Evolutionary conservation across 1,140 invertebrate species (phyloP), one percentile per base, ranked within the genome.

Genomic region (Ditylenchus dipsaci): DNA sequence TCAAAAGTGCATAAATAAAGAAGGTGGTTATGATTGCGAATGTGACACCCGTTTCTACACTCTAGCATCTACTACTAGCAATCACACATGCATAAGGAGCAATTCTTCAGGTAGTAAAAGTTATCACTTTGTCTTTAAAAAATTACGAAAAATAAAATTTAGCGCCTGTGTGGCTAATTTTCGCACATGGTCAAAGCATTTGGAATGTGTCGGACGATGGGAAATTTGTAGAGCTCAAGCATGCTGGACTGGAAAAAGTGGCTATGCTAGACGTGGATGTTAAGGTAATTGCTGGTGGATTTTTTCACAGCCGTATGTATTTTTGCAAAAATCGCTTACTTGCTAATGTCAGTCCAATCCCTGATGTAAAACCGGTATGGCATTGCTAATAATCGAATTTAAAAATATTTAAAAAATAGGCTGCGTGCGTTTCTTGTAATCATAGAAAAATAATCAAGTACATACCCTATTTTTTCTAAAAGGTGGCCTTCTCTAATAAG

Each of bases 11-110:
- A 89, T 91, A 1, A 97, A 97, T 80, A 93, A 91, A 0, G 91
- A 91, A 0, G 94, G 94, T 0, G 90, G 90, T 0, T 97, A 89
- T 83, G 91, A 91, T 72, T 97, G 95, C 84, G 96, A 97, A 84
- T 95, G 95, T 84, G 90, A 93, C 74, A 90, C 93, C 27, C 88
- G 88, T 7, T 96, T 90, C 83, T 97, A 96, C 78, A 86, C 91
- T 49, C 88, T 90, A 78, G 49, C 1, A 65, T 1, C 13, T 23
- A 15, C 42, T 26, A 1, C 63, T 21, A 57, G 19, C 38, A 68
- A 68, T 17, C 33, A 47, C 27, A n/a, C 21, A 15, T 68, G 19
- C 30, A 27, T 9, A 5, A 66, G 45, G 13, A 26, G 19, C 8
- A n/a, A 8, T 63, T 17, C n/a, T 63, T 63, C 38, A 5, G n/a